Conservation (phyloP, 2,888 invertebrate genomes). For the Diarsia mendica region DNA sequence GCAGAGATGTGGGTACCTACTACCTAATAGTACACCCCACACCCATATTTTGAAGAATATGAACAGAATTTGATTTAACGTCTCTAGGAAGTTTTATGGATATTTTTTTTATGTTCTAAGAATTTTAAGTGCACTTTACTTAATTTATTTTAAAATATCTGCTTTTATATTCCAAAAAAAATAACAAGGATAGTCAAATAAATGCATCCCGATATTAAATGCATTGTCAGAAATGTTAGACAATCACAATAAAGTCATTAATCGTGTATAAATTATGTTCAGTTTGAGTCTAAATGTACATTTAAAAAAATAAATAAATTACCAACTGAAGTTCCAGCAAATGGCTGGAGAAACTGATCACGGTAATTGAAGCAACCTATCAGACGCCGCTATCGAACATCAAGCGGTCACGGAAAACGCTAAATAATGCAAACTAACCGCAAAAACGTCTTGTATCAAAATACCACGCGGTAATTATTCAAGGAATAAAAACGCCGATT, state of each 20-base stretch:
- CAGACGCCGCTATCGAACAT: conserved; percentile 28
- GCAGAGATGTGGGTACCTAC: too few species aligned
- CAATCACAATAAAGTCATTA: neutral
- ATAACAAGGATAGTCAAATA: neutral
- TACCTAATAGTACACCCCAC: too few species aligned
- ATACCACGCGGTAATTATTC: conserved; percentile 32
- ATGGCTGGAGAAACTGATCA: conserved; percentile 51
- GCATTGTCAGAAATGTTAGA: neutral
- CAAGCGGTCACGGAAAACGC: conserved; percentile 24
- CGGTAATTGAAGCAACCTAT: conserved; percentile 23
- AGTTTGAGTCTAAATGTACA: neutral
- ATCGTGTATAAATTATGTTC: neutral
- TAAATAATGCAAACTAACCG: conserved; percentile 27
- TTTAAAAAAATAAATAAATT: conserved; percentile 14
- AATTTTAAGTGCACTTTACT: neutral
- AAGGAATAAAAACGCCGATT: conserved; percentile 40
- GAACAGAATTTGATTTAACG: neutral
- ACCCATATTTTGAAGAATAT: neutral
- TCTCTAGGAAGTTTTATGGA: neutral
- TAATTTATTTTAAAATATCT: neutral
- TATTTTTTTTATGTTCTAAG: neutral
- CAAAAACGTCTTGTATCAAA: conserved; percentile 36
- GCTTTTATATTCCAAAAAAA: neutral
- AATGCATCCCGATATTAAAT: neutral
- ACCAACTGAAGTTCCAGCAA: conserved; percentile 31